Evolutionary conservation across 2,797 vertebrate genomes (phyloP).

Genomic region (Phoxinus dragarum): DNA sequence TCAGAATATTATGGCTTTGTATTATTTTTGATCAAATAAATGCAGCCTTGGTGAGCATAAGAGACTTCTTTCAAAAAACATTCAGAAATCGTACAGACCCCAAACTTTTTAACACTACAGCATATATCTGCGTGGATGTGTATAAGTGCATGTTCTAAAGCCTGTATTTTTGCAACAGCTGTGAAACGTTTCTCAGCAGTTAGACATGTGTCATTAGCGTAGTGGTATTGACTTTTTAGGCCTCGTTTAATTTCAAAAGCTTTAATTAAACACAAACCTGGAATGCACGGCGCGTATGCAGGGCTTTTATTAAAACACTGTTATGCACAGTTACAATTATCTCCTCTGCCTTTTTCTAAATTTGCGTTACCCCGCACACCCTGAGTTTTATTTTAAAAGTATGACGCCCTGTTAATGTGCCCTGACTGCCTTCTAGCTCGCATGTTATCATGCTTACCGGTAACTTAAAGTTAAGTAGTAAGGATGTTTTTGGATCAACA

Average conservation of each 20-base stretch:
- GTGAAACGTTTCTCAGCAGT: conserved; percentile 37
- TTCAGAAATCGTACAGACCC: not conserved
- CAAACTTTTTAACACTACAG: not conserved
- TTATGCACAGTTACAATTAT: conserved; percentile 20
- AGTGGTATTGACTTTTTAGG: conserved; percentile 16
- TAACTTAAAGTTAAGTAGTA: not conserved
- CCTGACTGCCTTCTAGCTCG: not conserved
- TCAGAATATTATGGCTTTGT: not conserved
- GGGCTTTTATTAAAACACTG: conserved; percentile 17
- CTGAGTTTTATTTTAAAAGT: not conserved
- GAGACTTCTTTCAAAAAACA: not conserved
- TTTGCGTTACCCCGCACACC: not conserved
- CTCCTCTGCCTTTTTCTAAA: not conserved
- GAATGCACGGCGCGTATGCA: not conserved
- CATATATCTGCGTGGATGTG: conserved; percentile 12
- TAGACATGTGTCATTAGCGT: conserved; percentile 40
- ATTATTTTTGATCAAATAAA: not conserved
- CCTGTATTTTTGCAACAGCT: conserved; percentile 35
- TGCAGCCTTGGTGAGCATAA: not conserved
- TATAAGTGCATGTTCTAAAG: conserved; percentile 11
- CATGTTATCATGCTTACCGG: not conserved
- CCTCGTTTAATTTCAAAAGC: conserved; percentile 30
- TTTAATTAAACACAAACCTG: conserved; percentile 40
- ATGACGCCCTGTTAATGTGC: not conserved
- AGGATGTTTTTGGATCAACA: not conserved